phyloP scores from a whole-genome alignment of 2,797 vertebrate genomes.

The Paramormyrops hopkinsi region DNA sequence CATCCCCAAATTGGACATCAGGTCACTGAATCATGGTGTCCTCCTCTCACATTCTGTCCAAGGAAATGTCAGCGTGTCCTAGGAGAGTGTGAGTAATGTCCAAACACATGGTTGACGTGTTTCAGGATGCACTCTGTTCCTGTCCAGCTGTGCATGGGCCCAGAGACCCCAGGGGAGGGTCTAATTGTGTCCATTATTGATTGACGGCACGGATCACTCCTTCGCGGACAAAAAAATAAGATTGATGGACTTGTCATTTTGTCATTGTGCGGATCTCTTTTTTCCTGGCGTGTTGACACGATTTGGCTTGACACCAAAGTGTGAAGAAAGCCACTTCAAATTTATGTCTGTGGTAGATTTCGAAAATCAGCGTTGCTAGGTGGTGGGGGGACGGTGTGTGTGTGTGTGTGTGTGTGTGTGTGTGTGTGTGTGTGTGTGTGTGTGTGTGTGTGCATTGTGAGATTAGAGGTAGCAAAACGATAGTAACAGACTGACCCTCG shows the following conservation, averaged over 20 bases:
- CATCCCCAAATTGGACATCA: constrained; percentile 30
- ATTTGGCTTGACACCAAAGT: not conserved
- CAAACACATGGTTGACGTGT: constrained; percentile 58
- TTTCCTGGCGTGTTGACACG: constrained; percentile 53
- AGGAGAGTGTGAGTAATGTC: constrained; percentile 55
- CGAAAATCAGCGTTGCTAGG: constrained; percentile 42
- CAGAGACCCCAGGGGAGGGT: constrained; percentile 44
- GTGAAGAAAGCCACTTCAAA: not conserved
- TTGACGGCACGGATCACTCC: constrained; percentile 52
- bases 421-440: constrained; percentile 21
- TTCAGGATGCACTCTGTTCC: constrained; percentile 42
- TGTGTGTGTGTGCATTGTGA: constrained; percentile 33
- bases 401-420: too few relatives aligned
- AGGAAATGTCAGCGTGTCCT: constrained; percentile 60
- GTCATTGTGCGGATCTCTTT: constrained; percentile 53
- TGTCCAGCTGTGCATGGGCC: constrained; percentile 59
- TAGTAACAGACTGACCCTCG: constrained; percentile 32
- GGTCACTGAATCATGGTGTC: constrained; percentile 58
- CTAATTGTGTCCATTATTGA: constrained; percentile 73
- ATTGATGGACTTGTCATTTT: constrained; percentile 70
- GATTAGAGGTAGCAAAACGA: constrained; percentile 43
- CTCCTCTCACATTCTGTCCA: constrained; percentile 34
- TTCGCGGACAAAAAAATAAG: constrained; percentile 61
- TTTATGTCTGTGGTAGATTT: constrained; percentile 25
- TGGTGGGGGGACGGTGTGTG: constrained; percentile 43